These are phyloP conservation scores for Monodelphis domestica DNA, from an alignment of 2,797 vertebrate species.

Conservation along the genomic window DNA sequence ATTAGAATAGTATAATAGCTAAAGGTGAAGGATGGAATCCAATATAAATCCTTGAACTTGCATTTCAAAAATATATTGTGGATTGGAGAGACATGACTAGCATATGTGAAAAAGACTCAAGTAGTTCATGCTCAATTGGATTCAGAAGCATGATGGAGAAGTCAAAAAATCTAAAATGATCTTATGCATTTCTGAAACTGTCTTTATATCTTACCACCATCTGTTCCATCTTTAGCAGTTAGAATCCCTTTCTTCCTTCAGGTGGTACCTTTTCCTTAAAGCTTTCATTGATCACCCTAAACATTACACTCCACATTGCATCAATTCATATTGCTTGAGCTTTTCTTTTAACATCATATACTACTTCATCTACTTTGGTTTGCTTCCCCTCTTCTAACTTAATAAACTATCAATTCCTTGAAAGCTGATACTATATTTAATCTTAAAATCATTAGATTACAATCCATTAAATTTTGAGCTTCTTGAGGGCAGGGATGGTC, in stretches of 20 bases:
- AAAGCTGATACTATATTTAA: not conserved
- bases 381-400: not conserved
- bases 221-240: not conserved
- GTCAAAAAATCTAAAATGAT: not conserved
- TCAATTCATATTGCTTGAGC: not conserved
- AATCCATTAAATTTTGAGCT: not conserved
- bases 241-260: not conserved
- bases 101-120: not conserved
- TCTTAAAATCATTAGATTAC: not conserved
- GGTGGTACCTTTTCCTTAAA: not conserved
- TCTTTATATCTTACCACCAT: not conserved
- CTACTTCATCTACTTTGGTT: not conserved
- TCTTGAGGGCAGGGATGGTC: not conserved
- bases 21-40: not conserved
- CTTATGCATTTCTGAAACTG: not conserved
- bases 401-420: not conserved
- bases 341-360: not conserved
- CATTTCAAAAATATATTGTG: not conserved
- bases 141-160: not conserved
- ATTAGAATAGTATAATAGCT: not conserved
- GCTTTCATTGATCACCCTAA: not conserved
- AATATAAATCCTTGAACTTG: not conserved
- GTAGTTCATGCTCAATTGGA: not conserved
- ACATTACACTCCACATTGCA: not conserved
- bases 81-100: not conserved